phyloP scores from a whole-genome alignment of 2,888 invertebrate species.

The Neoascia interrupta region DNA sequence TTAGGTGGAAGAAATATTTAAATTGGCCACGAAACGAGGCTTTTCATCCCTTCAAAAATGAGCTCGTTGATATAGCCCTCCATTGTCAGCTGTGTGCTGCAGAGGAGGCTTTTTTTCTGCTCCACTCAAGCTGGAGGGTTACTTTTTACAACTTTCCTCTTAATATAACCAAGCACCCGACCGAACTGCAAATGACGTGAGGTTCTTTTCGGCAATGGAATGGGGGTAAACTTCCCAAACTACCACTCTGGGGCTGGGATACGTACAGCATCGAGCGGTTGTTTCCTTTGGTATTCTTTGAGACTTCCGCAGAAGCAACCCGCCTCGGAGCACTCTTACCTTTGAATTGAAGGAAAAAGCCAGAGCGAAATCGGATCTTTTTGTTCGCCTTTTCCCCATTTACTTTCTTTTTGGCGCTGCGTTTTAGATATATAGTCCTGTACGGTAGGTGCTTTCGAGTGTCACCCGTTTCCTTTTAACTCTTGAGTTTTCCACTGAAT shows the following conservation, averaged over 20 bases:
- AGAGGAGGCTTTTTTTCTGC: neutral
- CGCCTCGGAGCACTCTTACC: slow-evolving; percentile 32
- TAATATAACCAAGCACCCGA: slow-evolving; percentile 9
- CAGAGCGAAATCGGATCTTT: slow-evolving; percentile 9
- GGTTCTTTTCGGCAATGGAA: slow-evolving; percentile 14
- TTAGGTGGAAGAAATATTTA: slow-evolving; percentile 13
- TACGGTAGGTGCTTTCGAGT: slow-evolving; percentile 30
- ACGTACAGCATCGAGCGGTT: neutral
- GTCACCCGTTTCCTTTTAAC: slow-evolving; percentile 37
- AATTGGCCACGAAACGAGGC: slow-evolving; percentile 13
- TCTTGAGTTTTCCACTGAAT: slow-evolving; percentile 30
- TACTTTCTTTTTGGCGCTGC: slow-evolving; percentile 2
- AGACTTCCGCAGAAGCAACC: slow-evolving; percentile 14
- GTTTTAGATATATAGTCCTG: too few relatives aligned
- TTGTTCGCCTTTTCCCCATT: slow-evolving; percentile 12
- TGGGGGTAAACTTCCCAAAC: slow-evolving; percentile 13
- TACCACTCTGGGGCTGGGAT: neutral
- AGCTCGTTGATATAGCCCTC: slow-evolving; percentile 11
- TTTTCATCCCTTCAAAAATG: slow-evolving; percentile 5
- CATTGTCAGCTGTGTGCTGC: too few relatives aligned
- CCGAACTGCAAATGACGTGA: slow-evolving; percentile 33
- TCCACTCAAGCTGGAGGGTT: slow-evolving; percentile 6
- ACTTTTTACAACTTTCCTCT: slow-evolving; percentile 31
- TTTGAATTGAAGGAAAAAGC: slow-evolving; percentile 32
- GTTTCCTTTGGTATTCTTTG: slow-evolving; percentile 34